These are phyloP conservation scores for Drosophila watanabei DNA, from an alignment of 1,140 invertebrate genomes.

Conservation along the genomic window DNA sequence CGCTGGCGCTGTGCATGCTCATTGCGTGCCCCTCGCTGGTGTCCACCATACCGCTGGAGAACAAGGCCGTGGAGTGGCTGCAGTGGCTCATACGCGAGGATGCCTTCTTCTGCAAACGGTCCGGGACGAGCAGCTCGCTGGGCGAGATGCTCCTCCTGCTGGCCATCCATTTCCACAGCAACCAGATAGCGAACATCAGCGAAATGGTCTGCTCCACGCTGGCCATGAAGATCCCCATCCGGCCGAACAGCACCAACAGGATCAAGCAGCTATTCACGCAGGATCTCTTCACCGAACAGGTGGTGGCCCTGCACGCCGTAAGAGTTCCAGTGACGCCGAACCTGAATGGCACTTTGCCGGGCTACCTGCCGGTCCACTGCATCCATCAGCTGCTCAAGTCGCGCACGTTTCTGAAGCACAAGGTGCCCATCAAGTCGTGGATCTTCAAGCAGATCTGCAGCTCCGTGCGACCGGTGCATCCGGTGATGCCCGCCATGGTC, in stretches of 20 bases:
- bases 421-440: slow-evolving; percentile 97
- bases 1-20: slow-evolving; percentile 96
- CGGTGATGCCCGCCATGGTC: slow-evolving; percentile 96
- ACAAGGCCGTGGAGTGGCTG: slow-evolving; percentile 96
- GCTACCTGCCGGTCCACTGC: slow-evolving; percentile 98
- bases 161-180: slow-evolving; percentile 98
- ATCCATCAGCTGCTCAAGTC: slow-evolving; percentile 98
- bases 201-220: slow-evolving; percentile 97
- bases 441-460: slow-evolving; percentile 97
- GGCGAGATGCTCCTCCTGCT: slow-evolving; percentile 98
- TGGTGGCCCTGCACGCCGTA: slow-evolving; percentile 97
- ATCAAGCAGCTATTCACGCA: slow-evolving; percentile 98
- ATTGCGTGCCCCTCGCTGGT: slow-evolving; percentile 97
- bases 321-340: slow-evolving; percentile 97
- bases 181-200: slow-evolving; percentile 95
- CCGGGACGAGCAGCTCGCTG: slow-evolving; percentile 93
- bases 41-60: slow-evolving; percentile 92
- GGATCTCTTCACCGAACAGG: slow-evolving; percentile 99
- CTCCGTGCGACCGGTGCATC: slow-evolving; percentile 94
- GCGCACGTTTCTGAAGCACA: slow-evolving; percentile 97
- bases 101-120: slow-evolving; percentile 93
- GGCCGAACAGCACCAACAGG: slow-evolving; percentile 95
- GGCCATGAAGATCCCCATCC: slow-evolving; percentile 97
- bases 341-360: slow-evolving; percentile 94
- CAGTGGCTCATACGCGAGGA: slow-evolving; percentile 97